A percentile compares a stretch with the other conserved stretches of the same genome.
These are phyloP conservation scores for Epinotia brunnichana DNA, from an alignment of 2,888 invertebrate genomes.

Conservation along the genomic window DNA sequence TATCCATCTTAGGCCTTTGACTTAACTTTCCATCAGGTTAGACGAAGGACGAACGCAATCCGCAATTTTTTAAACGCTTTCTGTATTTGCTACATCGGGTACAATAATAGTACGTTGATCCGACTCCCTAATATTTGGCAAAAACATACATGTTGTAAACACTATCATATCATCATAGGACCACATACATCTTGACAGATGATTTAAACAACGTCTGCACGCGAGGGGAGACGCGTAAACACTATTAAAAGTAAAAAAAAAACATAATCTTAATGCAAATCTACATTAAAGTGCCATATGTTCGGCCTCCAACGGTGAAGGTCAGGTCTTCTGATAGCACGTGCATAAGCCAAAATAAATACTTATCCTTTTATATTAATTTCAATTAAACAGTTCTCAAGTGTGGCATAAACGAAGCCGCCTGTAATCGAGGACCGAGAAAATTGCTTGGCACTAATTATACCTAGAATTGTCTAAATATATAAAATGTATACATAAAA, in stretches of 20 bases:
- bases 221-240: not conserved
- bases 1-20: no score
- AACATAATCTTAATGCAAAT: conserved; percentile 10
- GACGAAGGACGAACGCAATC: no score
- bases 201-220: not conserved
- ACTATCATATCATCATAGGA: not conserved
- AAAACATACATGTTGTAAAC: not conserved
- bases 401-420: not conserved
- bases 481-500: no score
- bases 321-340: not conserved
- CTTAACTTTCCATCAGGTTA: no score
- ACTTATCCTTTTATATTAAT: conserved; percentile 8
- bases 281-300: conserved; percentile 18
- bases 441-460: not conserved
- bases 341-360: conserved; percentile 27
- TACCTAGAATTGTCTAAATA: no score
- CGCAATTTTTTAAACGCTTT: no score
- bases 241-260: conserved; percentile 3
- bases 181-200: not conserved
- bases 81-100: no score
- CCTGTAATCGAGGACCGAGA: not conserved
- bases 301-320: not conserved
- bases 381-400: conserved; percentile 3
- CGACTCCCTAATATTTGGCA: no score
- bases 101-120: no score